Conservation (phyloP, 2,888 invertebrate genomes). For the Noctua janthina region DNA sequence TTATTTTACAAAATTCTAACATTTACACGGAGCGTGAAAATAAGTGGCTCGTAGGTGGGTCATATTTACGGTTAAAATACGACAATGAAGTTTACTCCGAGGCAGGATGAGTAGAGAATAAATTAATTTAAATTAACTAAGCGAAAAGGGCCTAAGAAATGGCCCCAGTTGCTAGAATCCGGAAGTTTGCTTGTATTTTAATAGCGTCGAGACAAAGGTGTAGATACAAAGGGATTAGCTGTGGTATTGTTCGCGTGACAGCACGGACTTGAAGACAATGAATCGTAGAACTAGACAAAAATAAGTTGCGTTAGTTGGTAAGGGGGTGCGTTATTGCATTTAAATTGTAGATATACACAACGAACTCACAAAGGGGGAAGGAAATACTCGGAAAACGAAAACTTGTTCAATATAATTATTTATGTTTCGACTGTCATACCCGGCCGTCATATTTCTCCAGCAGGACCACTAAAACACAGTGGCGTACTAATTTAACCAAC, state of each 20-base stretch:
- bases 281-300: conserved; percentile 69
- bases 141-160: conserved; percentile 86
- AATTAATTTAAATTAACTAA: conserved; percentile 88
- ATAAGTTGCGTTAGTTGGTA: conserved; percentile 53
- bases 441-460: conserved; percentile 35
- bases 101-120: conserved; percentile 81
- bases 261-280: conserved; percentile 71
- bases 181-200: conserved; percentile 84
- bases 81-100: conserved; percentile 77
- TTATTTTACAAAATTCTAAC: conserved; percentile 60
- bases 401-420: conserved; percentile 36
- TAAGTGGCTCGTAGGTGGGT: conserved; percentile 66
- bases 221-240: conserved; percentile 83
- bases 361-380: conserved; percentile 5
- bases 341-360: conserved; percentile 36
- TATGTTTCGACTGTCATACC: conserved; percentile 37
- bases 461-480: conserved; percentile 38
- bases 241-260: conserved; percentile 79
- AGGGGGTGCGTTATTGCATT: conserved; percentile 53
- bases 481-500: conserved; percentile 56
- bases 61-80: conserved; percentile 72
- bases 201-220: conserved; percentile 84
- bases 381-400: conserved; percentile 24
- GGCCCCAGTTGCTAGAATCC: conserved; percentile 79
- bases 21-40: conserved; percentile 59